Evolutionary conservation across 2,888 invertebrate species (phyloP).

Genomic region (Chydorus sphaericus): DNA sequence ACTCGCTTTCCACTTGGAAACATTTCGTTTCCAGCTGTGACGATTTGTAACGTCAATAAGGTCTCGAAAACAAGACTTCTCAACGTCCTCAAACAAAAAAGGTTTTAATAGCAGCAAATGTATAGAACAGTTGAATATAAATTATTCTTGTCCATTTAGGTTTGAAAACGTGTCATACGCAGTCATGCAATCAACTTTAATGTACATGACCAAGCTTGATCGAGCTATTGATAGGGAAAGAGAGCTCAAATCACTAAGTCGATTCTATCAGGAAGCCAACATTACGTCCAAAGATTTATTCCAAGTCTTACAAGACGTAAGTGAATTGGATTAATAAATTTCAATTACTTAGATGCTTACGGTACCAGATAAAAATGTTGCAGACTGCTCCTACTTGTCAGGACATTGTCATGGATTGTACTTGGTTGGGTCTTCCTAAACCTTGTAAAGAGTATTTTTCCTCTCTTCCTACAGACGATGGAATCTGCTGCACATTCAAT

Average conservation of each 20-base stretch:
- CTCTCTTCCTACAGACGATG: background rate
- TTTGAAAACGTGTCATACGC: too few relatives aligned
- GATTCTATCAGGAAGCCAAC: background rate
- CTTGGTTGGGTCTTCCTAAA: background rate
- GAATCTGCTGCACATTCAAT: slow-evolving; percentile 10
- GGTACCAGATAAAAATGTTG: slow-evolving; percentile 22
- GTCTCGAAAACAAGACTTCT: slow-evolving; percentile 37
- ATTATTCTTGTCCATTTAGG: too few relatives aligned
- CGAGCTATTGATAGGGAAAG: background rate
- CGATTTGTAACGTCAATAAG: slow-evolving; percentile 71
- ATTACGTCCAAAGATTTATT: background rate
- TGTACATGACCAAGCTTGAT: background rate
- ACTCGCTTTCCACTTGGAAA: slow-evolving; percentile 46
- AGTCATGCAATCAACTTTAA: background rate
- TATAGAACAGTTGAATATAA: too few relatives aligned
- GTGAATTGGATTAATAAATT: too few relatives aligned
- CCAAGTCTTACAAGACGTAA: background rate
- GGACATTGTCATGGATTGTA: slow-evolving; percentile 1
- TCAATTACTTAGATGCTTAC: too few relatives aligned
- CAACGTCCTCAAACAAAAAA: slow-evolving; percentile 11
- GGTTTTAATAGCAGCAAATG: too few relatives aligned
- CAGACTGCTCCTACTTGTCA: background rate
- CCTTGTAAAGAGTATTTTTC: background rate
- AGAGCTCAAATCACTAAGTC: background rate
- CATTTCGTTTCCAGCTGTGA: slow-evolving; percentile 68